Percentiles rank a stretch among this genome's conserved stretches.
Conservation (phyloP, 1,140 invertebrate genomes). For the Nasonia giraulti region DNA sequence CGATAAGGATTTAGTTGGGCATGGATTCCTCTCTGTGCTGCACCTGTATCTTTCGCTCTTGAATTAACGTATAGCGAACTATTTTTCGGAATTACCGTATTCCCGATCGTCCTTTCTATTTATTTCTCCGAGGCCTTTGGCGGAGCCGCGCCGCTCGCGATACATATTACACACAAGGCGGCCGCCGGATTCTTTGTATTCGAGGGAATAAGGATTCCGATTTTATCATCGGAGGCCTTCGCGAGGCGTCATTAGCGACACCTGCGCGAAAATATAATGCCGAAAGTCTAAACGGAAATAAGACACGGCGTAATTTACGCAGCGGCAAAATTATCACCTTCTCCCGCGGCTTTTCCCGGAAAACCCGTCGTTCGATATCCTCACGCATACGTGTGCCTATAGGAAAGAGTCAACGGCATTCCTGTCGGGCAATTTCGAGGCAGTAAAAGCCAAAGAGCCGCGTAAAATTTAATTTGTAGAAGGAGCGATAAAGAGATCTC, state of each 20-base stretch:
- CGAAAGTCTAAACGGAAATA: too few species aligned
- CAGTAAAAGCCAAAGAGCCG: constrained; percentile 25
- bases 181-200: neutral
- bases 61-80: neutral
- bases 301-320: too few species aligned
- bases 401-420: neutral
- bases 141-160: neutral
- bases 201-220: too few species aligned
- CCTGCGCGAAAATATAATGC: too few species aligned
- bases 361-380: constrained; percentile 19
- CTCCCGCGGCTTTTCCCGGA: too few species aligned
- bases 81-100: too few species aligned
- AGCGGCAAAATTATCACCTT: too few species aligned
- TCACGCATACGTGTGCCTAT: neutral
- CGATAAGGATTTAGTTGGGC: constrained; percentile 47
- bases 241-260: too few species aligned
- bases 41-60: neutral
- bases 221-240: too few species aligned
- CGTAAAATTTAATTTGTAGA: constrained; percentile 30
- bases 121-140: neutral
- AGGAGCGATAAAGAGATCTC: constrained; percentile 1
- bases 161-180: neutral
- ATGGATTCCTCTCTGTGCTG: neutral
- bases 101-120: too few species aligned
- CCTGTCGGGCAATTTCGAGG: constrained; percentile 4